Evolutionary conservation across 2,888 invertebrate genomes (phyloP).

Genomic region (Nematopogon swammerdamellus): DNA sequence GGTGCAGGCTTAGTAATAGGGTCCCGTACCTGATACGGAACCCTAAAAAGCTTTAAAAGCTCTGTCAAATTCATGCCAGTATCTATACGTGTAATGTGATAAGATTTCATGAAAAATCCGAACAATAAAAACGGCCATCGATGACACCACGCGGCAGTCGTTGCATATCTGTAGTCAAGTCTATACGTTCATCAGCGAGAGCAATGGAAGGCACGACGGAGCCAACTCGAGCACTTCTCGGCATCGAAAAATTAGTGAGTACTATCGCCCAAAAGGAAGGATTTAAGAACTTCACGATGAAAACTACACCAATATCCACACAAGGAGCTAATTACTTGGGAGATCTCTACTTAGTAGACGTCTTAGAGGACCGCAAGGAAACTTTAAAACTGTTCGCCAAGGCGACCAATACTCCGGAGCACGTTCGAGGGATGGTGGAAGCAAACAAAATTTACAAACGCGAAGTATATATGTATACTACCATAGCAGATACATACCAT

Average conservation of each 20-base stretch:
- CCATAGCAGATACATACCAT: not conserved
- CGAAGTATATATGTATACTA: constrained; percentile 1
- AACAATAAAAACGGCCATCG: no score
- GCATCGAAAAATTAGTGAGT: not conserved
- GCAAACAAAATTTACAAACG: constrained; percentile 1
- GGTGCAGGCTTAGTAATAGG: no score
- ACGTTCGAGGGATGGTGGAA: not conserved
- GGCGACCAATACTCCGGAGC: not conserved
- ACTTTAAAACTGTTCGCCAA: constrained; percentile 3
- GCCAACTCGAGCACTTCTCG: no score
- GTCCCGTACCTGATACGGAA: no score
- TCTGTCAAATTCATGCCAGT: no score
- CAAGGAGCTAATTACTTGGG: constrained; percentile 4
- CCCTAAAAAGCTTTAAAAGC: no score
- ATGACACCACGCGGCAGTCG: no score
- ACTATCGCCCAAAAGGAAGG: constrained; percentile 1
- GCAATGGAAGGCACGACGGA: no score
- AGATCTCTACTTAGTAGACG: not conserved
- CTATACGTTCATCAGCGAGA: no score
- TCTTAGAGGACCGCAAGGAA: not conserved
- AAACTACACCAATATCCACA: not conserved
- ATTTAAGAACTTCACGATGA: not conserved
- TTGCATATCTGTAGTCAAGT: no score
- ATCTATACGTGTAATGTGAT: no score
- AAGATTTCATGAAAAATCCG: no score